These are phyloP conservation scores for Bombus affinis DNA, from an alignment of 1,140 invertebrate genomes.

Conservation along the genomic window DNA sequence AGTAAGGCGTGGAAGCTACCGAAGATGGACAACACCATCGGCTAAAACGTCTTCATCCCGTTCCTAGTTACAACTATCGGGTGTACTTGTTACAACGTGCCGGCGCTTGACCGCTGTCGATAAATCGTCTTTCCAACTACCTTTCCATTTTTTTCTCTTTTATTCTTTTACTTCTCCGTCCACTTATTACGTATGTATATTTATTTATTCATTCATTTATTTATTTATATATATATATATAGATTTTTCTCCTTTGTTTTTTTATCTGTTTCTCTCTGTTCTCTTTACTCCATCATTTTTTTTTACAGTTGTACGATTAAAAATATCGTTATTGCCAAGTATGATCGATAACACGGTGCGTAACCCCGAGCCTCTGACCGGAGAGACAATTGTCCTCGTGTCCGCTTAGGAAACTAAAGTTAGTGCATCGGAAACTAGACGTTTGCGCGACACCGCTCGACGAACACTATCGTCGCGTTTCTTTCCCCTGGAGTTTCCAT, in stretches of 20 bases:
- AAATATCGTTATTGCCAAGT: conserved; percentile 65
- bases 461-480: not conserved
- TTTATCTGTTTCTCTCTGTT: conserved; percentile 9
- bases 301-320: conserved; percentile 55
- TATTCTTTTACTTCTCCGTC: not conserved
- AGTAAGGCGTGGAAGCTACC: conserved; percentile 66
- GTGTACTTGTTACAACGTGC: conserved; percentile 45
- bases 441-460: conserved; percentile 33
- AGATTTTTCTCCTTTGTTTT: conserved; percentile 11
- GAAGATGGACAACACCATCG: conserved; percentile 67
- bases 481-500: not conserved
- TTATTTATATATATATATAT: conserved; percentile 19
- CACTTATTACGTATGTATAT: conserved; percentile 27
- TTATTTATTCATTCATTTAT: not conserved
- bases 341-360: conserved; percentile 44
- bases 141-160: not conserved
- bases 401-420: conserved; percentile 18
- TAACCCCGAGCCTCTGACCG: conserved; percentile 19
- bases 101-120: conserved; percentile 38
- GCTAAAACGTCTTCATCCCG: conserved; percentile 59
- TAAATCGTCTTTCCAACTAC: conserved; percentile 32
- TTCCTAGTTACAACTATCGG: conserved; percentile 59
- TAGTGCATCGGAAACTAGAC: conserved; percentile 12
- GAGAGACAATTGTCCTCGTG: conserved; percentile 14
- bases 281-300: not conserved